Conservation (phyloP, 2,888 invertebrate genomes). For the Lissocephala sabroskyi region DNA sequence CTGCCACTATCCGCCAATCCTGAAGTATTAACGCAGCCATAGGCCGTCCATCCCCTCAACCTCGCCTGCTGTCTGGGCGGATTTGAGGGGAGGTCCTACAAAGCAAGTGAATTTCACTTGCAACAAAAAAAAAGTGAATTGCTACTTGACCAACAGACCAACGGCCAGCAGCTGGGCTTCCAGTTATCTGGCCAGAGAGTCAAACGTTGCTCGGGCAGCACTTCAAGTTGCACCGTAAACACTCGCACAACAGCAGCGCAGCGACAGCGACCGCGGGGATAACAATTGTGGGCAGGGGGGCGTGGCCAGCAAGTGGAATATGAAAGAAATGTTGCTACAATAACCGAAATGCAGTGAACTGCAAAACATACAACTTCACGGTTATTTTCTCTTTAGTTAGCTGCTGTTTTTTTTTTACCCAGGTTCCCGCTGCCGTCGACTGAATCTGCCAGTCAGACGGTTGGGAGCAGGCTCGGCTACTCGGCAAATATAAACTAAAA, state of each 20-base stretch:
- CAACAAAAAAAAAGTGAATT: conserved; percentile 21
- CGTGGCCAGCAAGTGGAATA: conserved; percentile 11
- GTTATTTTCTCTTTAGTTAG: conserved; percentile 54
- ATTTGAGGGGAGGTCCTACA: conserved; percentile 14
- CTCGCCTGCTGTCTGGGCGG: no score
- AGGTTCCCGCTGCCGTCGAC: neutral
- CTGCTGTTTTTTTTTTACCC: conserved; percentile 24
- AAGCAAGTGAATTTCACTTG: conserved; percentile 33
- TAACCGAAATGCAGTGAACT: conserved; percentile 58
- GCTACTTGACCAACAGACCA: conserved; percentile 27
- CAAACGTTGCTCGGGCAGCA: conserved; percentile 21
- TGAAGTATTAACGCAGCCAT: no score
- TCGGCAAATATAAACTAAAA: conserved; percentile 52
- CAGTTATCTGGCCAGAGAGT: conserved; percentile 37
- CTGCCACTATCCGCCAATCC: no score
- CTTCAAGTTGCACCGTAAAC: conserved; percentile 30
- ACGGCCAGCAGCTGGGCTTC: conserved; percentile 30
- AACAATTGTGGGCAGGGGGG: no score
- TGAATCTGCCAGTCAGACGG: neutral
- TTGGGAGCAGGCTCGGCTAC: conserved; percentile 13
- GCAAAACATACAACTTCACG: conserved; percentile 59
- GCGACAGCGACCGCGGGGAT: neutral
- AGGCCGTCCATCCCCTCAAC: no score
- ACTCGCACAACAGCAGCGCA: conserved; percentile 38
- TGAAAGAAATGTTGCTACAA: conserved; percentile 37